Base-by-base conservation (phyloP, 2,797 vertebrate genomes). In the Pogoniulus pusillus region DNA sequence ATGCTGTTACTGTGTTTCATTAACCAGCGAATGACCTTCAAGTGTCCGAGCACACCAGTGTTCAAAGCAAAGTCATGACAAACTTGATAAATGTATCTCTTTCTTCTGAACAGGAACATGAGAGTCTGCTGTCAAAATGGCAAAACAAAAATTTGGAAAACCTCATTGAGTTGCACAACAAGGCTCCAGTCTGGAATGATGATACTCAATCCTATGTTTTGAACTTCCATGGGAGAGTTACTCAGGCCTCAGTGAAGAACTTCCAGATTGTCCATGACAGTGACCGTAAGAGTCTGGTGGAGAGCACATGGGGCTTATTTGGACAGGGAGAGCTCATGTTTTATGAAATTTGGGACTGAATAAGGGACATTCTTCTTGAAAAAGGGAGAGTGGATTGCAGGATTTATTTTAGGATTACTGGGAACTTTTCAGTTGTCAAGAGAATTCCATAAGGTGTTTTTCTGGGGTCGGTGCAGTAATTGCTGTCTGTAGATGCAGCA, bases 221-320 rank as follows among this genome's bases (percentile, higher is more conserved):
- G 29, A 99, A 99, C 94, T 99, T 99, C 95, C 98, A 99, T 16
- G 99, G 99, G 23, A 98, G 99, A 17, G 99, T 99, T 75, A 99
- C 99, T 3, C 99, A 99, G 91, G 99, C 99, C 0, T 99, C 99
- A 0, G 99, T 99, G 90, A 99, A 99, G 96, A 99, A 99, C 97
- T 99, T 99, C 90, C 99, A 99, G 96, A 99, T 99, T 16, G 99
- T 99, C 71, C 99, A 99, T 19, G 98, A 98, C 79, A 99, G 99
- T 43, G 99, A 99, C 96, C 98, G 99, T 99, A 92, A 98, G 99
- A 97, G 17, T 53, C 32, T 54, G 37, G 29, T 35, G 18, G 53
- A 60, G 58, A 59, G 12, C 27, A 51, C 54, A 47, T 41, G 55
- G 77, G 47, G 39, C 63, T 63, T 66, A 51, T 2, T 87, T 1